These are phyloP conservation scores for Gymnocypris eckloni DNA, from an alignment of 2,797 vertebrate genomes.

Conservation along the genomic window DNA sequence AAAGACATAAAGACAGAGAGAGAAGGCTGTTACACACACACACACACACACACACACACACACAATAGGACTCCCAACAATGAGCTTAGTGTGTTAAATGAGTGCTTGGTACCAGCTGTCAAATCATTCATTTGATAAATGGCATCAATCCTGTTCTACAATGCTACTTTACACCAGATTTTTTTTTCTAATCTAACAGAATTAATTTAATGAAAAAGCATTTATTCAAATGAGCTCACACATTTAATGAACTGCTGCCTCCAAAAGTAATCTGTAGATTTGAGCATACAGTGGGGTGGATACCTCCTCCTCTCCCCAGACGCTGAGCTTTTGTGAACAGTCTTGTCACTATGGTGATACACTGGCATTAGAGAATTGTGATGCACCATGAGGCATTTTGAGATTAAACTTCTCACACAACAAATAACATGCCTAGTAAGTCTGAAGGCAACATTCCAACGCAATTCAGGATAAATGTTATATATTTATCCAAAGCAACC, in stretches of 20 bases:
- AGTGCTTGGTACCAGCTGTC: constrained; percentile 55
- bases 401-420: not conserved
- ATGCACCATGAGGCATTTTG: not conserved
- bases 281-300: not conserved
- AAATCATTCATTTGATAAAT: constrained; percentile 30
- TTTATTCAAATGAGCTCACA: constrained; percentile 9
- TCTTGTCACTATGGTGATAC: constrained; percentile 48
- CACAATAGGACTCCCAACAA: constrained; percentile 42
- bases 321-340: constrained; percentile 36
- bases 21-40: not conserved
- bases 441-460: not conserved
- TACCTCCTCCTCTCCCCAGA: not conserved
- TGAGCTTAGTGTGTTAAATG: constrained; percentile 49
- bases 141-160: constrained; percentile 12
- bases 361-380: constrained; percentile 30
- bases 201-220: not conserved
- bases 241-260: constrained; percentile 11
- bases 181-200: not conserved
- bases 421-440: not conserved
- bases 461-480: not conserved
- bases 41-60: not conserved
- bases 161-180: not conserved
- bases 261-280: constrained; percentile 10
- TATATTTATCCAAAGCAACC: not conserved
- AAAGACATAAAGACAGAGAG: constrained; percentile 2